Evolutionary conservation across 2,797 vertebrate species (phyloP).

Genomic region (Chaunax sp.): DNA sequence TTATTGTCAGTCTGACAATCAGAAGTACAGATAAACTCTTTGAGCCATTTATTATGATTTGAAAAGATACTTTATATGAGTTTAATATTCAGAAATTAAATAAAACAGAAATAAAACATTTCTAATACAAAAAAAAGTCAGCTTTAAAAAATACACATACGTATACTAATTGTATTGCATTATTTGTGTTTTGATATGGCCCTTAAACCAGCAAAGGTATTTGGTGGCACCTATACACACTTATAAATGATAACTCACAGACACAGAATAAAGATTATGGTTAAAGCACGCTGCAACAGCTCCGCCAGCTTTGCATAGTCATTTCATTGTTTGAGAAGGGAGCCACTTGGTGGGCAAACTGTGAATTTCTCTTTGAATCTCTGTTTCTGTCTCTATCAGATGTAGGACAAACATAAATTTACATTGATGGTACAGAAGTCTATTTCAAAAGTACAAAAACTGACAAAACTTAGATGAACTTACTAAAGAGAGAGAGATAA

Average conservation of each 20-base stretch:
- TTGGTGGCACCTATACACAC: too few species aligned
- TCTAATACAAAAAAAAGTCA: too few species aligned
- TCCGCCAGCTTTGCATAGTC: slow-evolving; percentile 33
- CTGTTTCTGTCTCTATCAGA: slow-evolving; percentile 1
- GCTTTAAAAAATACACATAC: background rate
- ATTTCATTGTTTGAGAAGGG: slow-evolving; percentile 71
- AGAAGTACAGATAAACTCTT: background rate
- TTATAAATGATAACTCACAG: too few species aligned
- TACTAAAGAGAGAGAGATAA: too few species aligned
- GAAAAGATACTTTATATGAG: too few species aligned
- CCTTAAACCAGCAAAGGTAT: background rate
- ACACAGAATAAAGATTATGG: background rate
- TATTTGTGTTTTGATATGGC: background rate
- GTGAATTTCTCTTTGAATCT: slow-evolving; percentile 44
- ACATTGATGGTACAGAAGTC: too few species aligned
- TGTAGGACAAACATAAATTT: background rate
- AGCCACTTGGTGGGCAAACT: slow-evolving; percentile 78
- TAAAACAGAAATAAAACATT: too few species aligned
- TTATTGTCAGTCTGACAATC: background rate
- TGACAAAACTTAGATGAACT: too few species aligned
- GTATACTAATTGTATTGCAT: background rate
- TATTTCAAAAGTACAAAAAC: too few species aligned
- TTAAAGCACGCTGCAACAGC: background rate
- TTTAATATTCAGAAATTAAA: too few species aligned
- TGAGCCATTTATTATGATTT: background rate